Evolutionary conservation across 2,888 invertebrate species (phyloP).

Genomic region (Epiblema foenella): DNA sequence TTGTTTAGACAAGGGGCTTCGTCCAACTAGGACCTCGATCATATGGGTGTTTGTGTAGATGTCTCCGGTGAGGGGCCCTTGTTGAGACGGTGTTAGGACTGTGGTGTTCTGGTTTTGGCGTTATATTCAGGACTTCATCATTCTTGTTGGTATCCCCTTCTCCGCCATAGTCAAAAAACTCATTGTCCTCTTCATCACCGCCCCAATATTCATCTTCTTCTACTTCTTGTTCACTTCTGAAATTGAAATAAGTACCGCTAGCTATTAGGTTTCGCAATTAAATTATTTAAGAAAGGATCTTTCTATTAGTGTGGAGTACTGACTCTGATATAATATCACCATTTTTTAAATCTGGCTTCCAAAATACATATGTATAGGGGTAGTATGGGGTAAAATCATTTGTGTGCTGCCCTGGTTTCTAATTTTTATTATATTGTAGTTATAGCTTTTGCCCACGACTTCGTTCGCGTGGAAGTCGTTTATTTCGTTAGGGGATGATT

Average conservation of each 20-base stretch:
- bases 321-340: too few species aligned
- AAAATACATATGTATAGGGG: too few species aligned
- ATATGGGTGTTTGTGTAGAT: slow-evolving; percentile 82
- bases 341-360: too few species aligned
- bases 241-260: slow-evolving; percentile 45
- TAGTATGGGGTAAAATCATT: background rate
- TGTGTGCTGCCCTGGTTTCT: background rate
- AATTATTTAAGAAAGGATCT: background rate
- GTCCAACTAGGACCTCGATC: slow-evolving; percentile 72
- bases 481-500: too few species aligned
- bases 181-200: slow-evolving; percentile 62
- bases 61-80: slow-evolving; percentile 74
- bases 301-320: background rate
- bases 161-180: slow-evolving; percentile 66
- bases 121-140: slow-evolving; percentile 59
- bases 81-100: slow-evolving; percentile 56
- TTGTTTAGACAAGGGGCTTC: slow-evolving; percentile 45
- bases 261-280: background rate
- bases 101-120: slow-evolving; percentile 49
- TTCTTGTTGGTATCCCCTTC: slow-evolving; percentile 71
- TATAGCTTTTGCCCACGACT: too few species aligned
- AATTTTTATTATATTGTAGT: background rate
- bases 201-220: slow-evolving; percentile 72
- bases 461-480: too few species aligned
- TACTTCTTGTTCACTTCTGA: slow-evolving; percentile 63